A percentile compares a stretch with the other conserved stretches of the same genome.
These are phyloP conservation scores for Metridium senile DNA, from an alignment of 92 coral and sea anemone species.

Conservation along the genomic window DNA sequence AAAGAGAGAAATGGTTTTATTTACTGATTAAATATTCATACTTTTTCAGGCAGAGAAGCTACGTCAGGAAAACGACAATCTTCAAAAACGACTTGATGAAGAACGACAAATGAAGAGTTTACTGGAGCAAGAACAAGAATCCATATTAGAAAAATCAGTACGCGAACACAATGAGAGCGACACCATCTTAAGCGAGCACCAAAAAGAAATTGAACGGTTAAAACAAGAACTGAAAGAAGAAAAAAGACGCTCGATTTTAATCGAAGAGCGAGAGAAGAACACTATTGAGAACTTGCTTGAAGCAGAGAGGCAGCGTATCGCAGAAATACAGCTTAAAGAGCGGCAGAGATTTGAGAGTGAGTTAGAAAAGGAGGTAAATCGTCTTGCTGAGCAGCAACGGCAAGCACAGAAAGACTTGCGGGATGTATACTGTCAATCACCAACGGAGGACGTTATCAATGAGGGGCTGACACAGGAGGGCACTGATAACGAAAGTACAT, in stretches of 20 bases:
- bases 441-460: slow-evolving; percentile 31
- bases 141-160: slow-evolving; percentile 54
- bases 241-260: slow-evolving; percentile 52
- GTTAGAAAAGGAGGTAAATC: slow-evolving; percentile 48
- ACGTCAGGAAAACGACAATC: slow-evolving; percentile 56
- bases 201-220: slow-evolving; percentile 48
- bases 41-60: slow-evolving; percentile 56
- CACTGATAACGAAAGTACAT: slow-evolving; percentile 50
- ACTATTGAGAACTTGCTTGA: slow-evolving; percentile 57
- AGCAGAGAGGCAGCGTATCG: slow-evolving; percentile 50
- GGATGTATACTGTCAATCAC: slow-evolving; percentile 46
- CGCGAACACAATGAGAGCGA: slow-evolving; percentile 49
- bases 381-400: slow-evolving; percentile 25
- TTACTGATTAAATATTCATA: too few relatives aligned
- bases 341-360: slow-evolving; percentile 58
- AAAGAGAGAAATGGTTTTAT: too few relatives aligned
- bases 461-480: slow-evolving; percentile 46
- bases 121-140: slow-evolving; percentile 55
- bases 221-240: slow-evolving; percentile 68
- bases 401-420: slow-evolving; percentile 39
- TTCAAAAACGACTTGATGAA: slow-evolving; percentile 60
- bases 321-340: slow-evolving; percentile 36
- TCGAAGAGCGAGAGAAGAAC: slow-evolving; percentile 60
- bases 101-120: slow-evolving; percentile 52
- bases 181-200: slow-evolving; percentile 44